Base-by-base conservation (phyloP, 2,888 invertebrate genomes). In the Limnephilus marmoratus region DNA sequence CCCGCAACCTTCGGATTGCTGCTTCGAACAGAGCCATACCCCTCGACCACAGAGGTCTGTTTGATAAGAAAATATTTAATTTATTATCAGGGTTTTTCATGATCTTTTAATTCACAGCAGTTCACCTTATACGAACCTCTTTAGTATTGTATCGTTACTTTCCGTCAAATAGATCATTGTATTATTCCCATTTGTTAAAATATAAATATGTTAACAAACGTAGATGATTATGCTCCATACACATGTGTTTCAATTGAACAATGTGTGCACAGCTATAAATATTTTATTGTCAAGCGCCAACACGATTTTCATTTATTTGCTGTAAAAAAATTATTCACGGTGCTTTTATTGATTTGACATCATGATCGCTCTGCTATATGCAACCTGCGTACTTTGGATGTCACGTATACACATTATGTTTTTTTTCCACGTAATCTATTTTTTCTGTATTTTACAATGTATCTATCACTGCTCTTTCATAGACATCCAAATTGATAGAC, bases 261-360 rank as follows among this genome's bases (percentile, higher is more conserved):
- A 68, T 24, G 68, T 83, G 83, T 41, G 9, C 83, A 34, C 24
- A 83, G 83, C 37, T 34, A 41, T 34, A 83, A 83, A 83, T 83
- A 37, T 83, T 83, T 83, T 37, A 83, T 83, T 83, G 41, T 18
- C 34, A 37, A 37, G n/a, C 37, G 37, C 83, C 34, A 83, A 24
- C 83, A 83, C 34, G 83, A 34, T 83, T 83, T 83, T 68, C 7
- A 37, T 83, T 83, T 83, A 83, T 83, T 34, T 34, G 37, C 34
- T 83, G 83, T n/a, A 37, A 41, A 37, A 49, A 37, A 83, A 83
- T 37, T 37, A n/a, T 41, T 34, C 34, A 83, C 5, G 3, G 15
- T 2, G 34, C 37, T 83, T 83, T 83, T 37, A 37, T 83, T 83
- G 24, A 83, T 34, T 83, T 37, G 41, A 83, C 34, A 11, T 83